Evolutionary conservation across 2,888 invertebrate species (phyloP), one percentile per base, ranked within the genome.

Genomic region (Cecidostiba fungosa): DNA sequence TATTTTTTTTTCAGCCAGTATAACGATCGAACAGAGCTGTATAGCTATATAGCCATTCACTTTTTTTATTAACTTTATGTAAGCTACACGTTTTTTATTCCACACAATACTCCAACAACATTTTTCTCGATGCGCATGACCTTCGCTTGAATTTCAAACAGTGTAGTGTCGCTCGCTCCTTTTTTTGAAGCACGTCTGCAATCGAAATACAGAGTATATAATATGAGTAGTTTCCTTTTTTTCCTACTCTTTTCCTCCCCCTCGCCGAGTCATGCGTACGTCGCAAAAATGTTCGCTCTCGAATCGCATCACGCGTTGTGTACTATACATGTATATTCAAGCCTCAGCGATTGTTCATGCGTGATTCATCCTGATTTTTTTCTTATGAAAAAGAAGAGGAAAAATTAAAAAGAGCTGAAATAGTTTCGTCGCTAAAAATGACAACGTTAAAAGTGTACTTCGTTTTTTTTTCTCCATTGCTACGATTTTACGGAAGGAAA

Each of bases 1-100:
- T 78, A 29, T 74, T 82, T 73, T 26, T 59, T 76, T 66, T 29
- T 59, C 70, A 59, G 54, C 73, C 54, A 72, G 32, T 74, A 16
- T 79, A 80, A 69, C 43, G 19, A 66, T 66, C 14, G 26, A 66
- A 26, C 62, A 14, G 62, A 66, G 23, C 62, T 66, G 26, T 66
- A 62, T 23, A 62, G n/a, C 62, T n/a, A 16, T 6, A 54, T 66
- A 26, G 29, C 62, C 14, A 1, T 66, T 26, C 14, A 8, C 54
- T 54, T 54, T 54, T 2, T 62, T 62, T 12, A 12, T 62, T 26
- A 62, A 62, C 62, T 14, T 66, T 66, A 26, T 14, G 23, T 54
- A 16, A 85, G 47, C 32, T 47, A 8, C 23, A 59, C 39, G 14
- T 26, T 16, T 32, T 26, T 50, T 26, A n/a, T n/a, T 36, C 32